phyloP scores from a whole-genome alignment of 1,140 invertebrate species.

The Pachypsylla venusta region DNA sequence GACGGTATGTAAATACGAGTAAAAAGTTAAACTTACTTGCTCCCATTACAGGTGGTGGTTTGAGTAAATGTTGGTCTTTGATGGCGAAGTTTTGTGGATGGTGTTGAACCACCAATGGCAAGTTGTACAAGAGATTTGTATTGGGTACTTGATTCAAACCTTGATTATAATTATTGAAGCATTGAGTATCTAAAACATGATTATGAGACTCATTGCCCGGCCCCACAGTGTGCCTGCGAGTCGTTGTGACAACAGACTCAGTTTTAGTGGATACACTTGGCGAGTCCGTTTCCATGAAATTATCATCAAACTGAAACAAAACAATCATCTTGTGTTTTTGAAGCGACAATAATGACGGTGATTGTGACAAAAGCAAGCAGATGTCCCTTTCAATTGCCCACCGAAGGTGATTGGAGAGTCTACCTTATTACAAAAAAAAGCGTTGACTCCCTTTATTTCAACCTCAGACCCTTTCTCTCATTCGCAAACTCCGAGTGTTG shows the following conservation, averaged over 20 bases:
- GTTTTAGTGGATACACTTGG: constrained; percentile 18
- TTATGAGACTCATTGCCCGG: constrained; percentile 48
- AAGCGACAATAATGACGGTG: too few relatives aligned
- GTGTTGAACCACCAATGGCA: constrained; percentile 57
- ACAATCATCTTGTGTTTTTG: too few relatives aligned
- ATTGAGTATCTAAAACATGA: constrained; percentile 14
- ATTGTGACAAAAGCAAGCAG: too few relatives aligned
- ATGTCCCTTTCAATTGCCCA: too few relatives aligned
- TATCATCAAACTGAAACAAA: constrained; percentile 47
- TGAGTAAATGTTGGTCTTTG: constrained; percentile 84
- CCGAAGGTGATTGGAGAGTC: too few relatives aligned
- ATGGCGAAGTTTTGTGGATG: constrained; percentile 71
- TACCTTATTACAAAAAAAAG: too few relatives aligned
- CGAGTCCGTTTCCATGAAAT: constrained; percentile 41
- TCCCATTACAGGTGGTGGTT: constrained; percentile 76
- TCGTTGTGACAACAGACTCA: constrained; percentile 27
- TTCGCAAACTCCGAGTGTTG: too few relatives aligned
- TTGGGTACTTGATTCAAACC: constrained; percentile 33
- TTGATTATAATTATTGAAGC: not conserved
- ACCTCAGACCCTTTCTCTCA: too few relatives aligned
- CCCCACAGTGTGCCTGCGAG: constrained; percentile 79
- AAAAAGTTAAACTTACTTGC: constrained; percentile 46
- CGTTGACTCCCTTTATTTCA: too few relatives aligned
- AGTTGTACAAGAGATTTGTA: constrained; percentile 52
- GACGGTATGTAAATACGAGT: too few relatives aligned